Evolutionary conservation across 2,888 invertebrate species (phyloP).

Genomic region (Schrankia costaestrigalis): DNA sequence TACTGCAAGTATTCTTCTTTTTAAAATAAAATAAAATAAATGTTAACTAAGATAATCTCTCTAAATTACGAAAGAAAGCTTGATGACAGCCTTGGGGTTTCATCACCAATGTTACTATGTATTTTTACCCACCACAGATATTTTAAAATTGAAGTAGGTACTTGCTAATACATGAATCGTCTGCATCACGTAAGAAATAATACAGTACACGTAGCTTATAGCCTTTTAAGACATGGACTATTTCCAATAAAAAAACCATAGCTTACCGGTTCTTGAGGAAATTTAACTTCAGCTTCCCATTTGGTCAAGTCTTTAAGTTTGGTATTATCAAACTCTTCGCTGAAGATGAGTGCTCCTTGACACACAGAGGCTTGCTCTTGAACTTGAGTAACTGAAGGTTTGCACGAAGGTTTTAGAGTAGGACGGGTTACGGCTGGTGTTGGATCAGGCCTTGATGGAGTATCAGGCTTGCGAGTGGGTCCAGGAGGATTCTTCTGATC

Average conservation of each 20-base stretch:
- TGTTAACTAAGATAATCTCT: too few species aligned
- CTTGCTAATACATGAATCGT: too few species aligned
- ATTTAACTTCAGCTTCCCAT: conserved; percentile 79
- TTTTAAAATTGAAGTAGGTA: too few species aligned
- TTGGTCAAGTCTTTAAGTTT: conserved; percentile 48
- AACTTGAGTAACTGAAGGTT: conserved; percentile 45
- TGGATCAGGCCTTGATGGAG: conserved; percentile 6
- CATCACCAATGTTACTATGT: too few species aligned
- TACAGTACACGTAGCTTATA: not conserved
- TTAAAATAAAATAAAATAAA: too few species aligned
- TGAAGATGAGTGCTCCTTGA: conserved; percentile 79
- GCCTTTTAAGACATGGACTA: not conserved
- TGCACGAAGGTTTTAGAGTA: conserved; percentile 33
- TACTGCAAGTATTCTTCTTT: too few species aligned
- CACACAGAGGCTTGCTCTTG: conserved; percentile 58
- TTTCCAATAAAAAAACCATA: not conserved
- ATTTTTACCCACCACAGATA: too few species aligned
- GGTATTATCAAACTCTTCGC: conserved; percentile 76
- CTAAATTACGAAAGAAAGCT: too few species aligned
- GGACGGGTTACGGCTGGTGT: conserved; percentile 3
- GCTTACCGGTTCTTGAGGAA: conserved; percentile 82
- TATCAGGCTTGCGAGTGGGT: too few species aligned
- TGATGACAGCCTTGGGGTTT: too few species aligned
- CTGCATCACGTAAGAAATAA: too few species aligned
- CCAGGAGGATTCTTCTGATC: conserved; percentile 15